Conservation (phyloP, 2,113 vertebrate species). For the Lathamus discolor region DNA sequence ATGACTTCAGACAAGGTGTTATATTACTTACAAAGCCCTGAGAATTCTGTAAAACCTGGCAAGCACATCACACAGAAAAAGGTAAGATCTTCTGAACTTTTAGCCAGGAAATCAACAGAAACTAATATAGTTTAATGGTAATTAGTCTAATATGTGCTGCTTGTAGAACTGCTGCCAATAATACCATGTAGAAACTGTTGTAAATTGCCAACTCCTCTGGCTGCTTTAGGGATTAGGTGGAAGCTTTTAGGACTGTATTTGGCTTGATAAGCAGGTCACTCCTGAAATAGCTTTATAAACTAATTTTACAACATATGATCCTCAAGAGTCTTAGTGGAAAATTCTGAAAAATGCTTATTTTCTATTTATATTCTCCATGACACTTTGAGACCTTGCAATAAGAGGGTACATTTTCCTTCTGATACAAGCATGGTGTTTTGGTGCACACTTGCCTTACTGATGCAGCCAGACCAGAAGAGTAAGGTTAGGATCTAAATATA, state of each 20-base stretch:
- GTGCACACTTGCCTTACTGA: background rate
- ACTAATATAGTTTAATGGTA: conserved; percentile 59
- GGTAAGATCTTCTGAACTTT: conserved; percentile 55
- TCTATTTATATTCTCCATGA: background rate
- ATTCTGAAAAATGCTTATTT: background rate
- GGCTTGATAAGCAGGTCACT: background rate
- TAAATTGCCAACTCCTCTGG: conserved; percentile 27
- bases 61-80: background rate
- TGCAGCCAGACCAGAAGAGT: background rate
- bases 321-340: background rate
- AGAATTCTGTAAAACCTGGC: conserved; percentile 67
- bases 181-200: background rate
- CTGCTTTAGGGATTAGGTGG: background rate
- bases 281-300: background rate
- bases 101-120: conserved; percentile 61
- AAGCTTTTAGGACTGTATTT: conserved; percentile 33
- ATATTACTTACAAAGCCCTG: conserved; percentile 72
- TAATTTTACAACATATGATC: background rate
- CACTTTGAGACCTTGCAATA: background rate
- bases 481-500: background rate
- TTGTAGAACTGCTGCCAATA: conserved; percentile 29
- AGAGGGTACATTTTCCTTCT: background rate
- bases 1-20: conserved; percentile 79
- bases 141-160: conserved; percentile 46
- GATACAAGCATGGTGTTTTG: background rate